Evolutionary conservation across 2,888 invertebrate species (phyloP).

Genomic region (Calameuta idolon): DNA sequence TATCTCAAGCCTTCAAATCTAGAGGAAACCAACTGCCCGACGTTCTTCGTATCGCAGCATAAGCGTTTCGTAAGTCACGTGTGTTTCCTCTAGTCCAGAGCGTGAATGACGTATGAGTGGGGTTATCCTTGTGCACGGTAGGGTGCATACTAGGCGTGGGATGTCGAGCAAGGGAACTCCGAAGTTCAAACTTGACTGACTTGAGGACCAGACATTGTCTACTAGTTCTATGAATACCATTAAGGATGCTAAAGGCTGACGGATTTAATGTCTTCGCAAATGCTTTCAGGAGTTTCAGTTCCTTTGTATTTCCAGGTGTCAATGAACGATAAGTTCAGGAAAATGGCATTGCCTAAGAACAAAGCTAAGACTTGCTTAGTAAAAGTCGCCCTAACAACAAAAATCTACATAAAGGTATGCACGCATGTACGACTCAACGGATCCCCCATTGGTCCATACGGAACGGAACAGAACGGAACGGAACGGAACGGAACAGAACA

Average conservation of each 20-base stretch:
- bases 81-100: neutral
- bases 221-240: neutral
- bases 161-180: neutral
- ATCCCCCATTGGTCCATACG: constrained; percentile 21
- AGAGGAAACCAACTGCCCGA: neutral
- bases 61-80: neutral
- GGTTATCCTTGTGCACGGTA: neutral
- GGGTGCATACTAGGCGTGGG: neutral
- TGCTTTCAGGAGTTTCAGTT: neutral
- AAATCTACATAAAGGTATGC: neutral
- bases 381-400: neutral
- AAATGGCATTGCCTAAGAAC: neutral
- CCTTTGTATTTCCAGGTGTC: neutral
- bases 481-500: constrained; percentile 36
- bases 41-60: neutral
- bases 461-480: constrained; percentile 38
- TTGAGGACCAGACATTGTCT: neutral
- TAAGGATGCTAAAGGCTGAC: neutral
- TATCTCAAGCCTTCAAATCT: neutral
- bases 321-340: neutral
- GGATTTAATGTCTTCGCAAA: neutral
- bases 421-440: constrained; percentile 15
- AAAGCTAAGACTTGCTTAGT: neutral
- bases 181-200: neutral
- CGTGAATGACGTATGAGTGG: neutral